Base-by-base conservation (phyloP, 2,888 invertebrate genomes). In the Conchocele bisecta region DNA sequence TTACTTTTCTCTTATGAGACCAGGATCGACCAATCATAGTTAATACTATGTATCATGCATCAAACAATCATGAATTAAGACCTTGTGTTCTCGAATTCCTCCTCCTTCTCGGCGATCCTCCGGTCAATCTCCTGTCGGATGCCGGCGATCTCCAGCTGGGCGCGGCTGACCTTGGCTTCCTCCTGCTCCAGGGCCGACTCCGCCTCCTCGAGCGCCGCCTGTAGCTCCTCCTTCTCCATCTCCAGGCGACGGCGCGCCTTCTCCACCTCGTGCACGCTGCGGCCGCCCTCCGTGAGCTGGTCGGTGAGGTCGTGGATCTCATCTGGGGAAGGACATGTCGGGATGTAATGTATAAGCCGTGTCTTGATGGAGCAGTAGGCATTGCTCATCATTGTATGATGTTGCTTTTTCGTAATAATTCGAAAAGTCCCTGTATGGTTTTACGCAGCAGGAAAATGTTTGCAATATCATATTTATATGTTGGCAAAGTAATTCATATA, bases 301-400 rank as follows among this genome's bases (percentile, higher is more conserved):
- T 99, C 99, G 91, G 98, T 95, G 89, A 99, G 94, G 92, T 99
- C 99, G 94, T 99, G 98, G 93, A 99, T 98, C 94, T 99, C 99
- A 93, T 99, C 98, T 86, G 68, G 7, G 69, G 37, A 41, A 31
- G 35, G 26, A 24, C 20, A 26, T 24, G 11, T 1, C 3, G n/a
- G n/a, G 15, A 35, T 11, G n/a, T 35, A 13, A 35, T 35, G n/a
- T 11, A 35, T 11, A 35, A n/a, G n/a, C 37, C n/a, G n/a, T n/a
- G n/a, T n/a, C n/a, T 35, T 11, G 37, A 35, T 35, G 37, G n/a
- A 13, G 37, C n/a, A 35, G n/a, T 11, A 13, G 37, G 11, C n/a
- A 35, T 11, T 35, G 11, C n/a, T 35, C 11, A 11, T 35, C 11
- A 13, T n/a, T n/a, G n/a, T n/a, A 11, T 35, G 37, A 35, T 11